These are phyloP conservation scores for Piprites chloris DNA, from an alignment of 2,113 vertebrate species.

Conservation along the genomic window DNA sequence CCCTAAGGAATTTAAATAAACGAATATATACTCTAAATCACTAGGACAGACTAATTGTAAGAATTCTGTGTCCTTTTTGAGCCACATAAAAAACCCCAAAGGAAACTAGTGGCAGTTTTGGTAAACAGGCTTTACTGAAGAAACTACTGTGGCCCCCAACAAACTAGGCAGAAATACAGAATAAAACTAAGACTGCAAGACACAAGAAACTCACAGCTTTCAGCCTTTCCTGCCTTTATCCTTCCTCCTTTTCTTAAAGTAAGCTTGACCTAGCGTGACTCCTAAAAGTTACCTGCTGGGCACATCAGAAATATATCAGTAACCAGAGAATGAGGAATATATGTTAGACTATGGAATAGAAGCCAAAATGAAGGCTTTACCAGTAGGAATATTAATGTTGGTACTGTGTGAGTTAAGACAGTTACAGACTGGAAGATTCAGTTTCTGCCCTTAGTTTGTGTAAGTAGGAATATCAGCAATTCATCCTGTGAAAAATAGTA, in stretches of 20 bases:
- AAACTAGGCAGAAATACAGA: background rate
- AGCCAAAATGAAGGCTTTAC: conserved; percentile 32
- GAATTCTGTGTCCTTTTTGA: background rate
- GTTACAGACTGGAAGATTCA: background rate
- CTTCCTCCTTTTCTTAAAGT: background rate
- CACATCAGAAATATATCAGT: conserved; percentile 42
- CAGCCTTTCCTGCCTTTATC: background rate
- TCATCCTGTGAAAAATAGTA: background rate
- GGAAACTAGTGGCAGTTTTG: background rate
- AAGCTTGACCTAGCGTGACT: conserved; percentile 26
- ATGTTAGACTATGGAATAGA: background rate
- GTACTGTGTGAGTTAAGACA: background rate
- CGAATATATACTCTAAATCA: background rate
- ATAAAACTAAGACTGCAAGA: background rate
- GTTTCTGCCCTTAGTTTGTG: background rate
- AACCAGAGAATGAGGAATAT: conserved; percentile 36
- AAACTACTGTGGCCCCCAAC: background rate
- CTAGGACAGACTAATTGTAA: background rate
- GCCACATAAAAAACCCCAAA: background rate
- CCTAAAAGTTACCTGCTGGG: conserved; percentile 38
- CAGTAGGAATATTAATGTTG: conserved; percentile 21
- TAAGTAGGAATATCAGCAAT: conserved; percentile 13
- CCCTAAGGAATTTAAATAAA: background rate
- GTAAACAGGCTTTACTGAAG: background rate
- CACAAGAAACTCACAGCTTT: background rate